A percentile compares a stretch with the other conserved stretches of the same genome.
These are phyloP conservation scores for Phylloscopus trochilus DNA, from an alignment of 2,113 vertebrate genomes.

Conservation along the genomic window DNA sequence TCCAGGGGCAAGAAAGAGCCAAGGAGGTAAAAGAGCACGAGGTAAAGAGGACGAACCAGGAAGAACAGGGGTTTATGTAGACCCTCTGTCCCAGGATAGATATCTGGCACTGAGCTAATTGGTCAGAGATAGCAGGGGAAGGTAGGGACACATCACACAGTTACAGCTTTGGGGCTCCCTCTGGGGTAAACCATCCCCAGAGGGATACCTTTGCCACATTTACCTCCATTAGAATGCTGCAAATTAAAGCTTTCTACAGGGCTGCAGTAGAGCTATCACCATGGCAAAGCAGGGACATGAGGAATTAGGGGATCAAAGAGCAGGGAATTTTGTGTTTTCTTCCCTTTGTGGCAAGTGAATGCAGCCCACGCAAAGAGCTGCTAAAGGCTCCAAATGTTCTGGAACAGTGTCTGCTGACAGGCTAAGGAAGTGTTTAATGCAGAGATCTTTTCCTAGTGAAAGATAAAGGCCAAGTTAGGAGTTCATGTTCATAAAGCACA, in stretches of 20 bases:
- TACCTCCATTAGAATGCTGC: not conserved
- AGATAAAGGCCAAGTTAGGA: not conserved
- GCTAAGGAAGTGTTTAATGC: not conserved
- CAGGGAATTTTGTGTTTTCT: not conserved
- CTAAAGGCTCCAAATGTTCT: not conserved
- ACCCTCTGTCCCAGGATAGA: too few relatives aligned
- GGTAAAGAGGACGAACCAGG: too few relatives aligned
- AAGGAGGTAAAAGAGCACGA: too few relatives aligned
- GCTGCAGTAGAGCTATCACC: not conserved
- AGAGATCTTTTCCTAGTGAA: not conserved
- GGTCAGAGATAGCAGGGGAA: too few relatives aligned
- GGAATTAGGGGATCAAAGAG: not conserved
- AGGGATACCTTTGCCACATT: not conserved
- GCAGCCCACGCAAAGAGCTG: accelerated
- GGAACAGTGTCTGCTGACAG: not conserved
- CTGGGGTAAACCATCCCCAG: too few relatives aligned
- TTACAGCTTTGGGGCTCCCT: too few relatives aligned
- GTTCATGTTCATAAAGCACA: not conserved
- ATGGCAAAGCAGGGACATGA: not conserved
- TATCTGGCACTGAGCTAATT: too few relatives aligned
- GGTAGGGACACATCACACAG: too few relatives aligned
- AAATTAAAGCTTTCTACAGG: not conserved
- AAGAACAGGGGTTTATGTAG: too few relatives aligned
- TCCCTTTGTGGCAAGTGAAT: not conserved
- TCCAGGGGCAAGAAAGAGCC: too few relatives aligned